phyloP scores from a whole-genome alignment of 1,140 invertebrate species.

The Reticulitermes speratus region DNA sequence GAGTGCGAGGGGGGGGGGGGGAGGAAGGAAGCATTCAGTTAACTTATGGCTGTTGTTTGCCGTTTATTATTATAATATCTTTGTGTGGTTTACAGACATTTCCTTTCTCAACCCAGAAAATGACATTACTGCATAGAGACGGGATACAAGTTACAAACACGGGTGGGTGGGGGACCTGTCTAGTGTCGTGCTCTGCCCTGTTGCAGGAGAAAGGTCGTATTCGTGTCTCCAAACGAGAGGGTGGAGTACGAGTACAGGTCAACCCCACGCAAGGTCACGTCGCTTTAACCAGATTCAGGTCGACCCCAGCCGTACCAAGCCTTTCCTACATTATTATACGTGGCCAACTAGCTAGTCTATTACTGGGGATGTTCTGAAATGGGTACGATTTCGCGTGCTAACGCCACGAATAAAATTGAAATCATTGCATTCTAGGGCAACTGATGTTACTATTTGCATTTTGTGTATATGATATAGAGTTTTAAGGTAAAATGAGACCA shows the following conservation, averaged over 20 bases:
- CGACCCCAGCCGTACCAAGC: background rate
- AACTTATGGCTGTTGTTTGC: too few species aligned
- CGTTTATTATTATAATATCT: too few species aligned
- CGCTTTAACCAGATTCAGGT: background rate
- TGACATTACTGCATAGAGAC: background rate
- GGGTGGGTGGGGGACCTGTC: background rate
- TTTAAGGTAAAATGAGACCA: too few species aligned
- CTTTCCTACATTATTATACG: background rate
- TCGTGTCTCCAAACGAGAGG: background rate
- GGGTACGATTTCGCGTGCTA: background rate
- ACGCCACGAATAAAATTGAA: background rate
- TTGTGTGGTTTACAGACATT: too few species aligned
- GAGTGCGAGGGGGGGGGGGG: too few species aligned
- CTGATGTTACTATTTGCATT: too few species aligned
- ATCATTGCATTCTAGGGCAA: too few species aligned
- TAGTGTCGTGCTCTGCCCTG: constrained; percentile 12
- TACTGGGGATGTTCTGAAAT: background rate
- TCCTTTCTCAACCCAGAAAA: background rate
- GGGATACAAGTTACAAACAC: background rate
- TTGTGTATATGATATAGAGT: too few species aligned
- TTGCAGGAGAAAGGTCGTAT: background rate
- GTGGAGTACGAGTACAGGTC: background rate
- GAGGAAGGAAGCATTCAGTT: too few species aligned
- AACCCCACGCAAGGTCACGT: background rate
- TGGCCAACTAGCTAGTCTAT: too few species aligned